A percentile compares a stretch with the other conserved stretches of the same genome.
These are phyloP conservation scores for Trachops cirrhosus DNA, from an alignment of 2,797 vertebrate genomes.

Conservation along the genomic window DNA sequence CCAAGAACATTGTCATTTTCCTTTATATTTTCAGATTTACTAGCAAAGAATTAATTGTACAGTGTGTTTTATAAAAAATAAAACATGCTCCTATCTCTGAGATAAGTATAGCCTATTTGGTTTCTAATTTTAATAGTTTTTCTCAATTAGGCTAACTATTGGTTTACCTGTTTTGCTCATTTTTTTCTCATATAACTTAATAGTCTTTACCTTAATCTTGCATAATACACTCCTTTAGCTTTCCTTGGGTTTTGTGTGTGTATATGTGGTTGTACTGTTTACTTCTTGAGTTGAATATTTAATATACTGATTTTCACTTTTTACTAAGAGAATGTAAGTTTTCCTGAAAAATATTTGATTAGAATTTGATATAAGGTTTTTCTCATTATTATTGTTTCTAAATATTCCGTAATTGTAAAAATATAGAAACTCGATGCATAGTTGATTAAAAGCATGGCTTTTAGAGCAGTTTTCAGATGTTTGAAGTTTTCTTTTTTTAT, in stretches of 20 bases:
- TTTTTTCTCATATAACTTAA: neutral
- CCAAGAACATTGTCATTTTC: neutral
- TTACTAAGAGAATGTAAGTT: neutral
- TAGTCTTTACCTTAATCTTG: neutral
- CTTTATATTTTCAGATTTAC: neutral
- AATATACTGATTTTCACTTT: neutral
- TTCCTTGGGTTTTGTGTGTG: neutral
- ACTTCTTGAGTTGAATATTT: neutral
- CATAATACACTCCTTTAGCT: neutral
- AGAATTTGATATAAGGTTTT: neutral
- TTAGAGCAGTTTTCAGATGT: conserved; percentile 5
- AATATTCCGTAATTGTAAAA: conserved; percentile 5
- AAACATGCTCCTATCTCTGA: neutral
- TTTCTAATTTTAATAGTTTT: conserved; percentile 28
- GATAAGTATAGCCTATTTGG: neutral
- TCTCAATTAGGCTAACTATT: neutral
- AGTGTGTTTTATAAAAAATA: neutral
- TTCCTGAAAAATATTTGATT: neutral
- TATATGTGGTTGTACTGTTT: neutral
- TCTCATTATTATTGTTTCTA: neutral
- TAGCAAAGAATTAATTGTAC: neutral
- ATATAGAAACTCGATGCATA: neutral
- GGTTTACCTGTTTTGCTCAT: neutral
- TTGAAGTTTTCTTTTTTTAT: neutral
- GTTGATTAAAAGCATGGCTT: neutral